Evolutionary conservation across 2,888 invertebrate species (phyloP), one percentile per base, ranked within the genome.

Genomic region (Arge pagana): DNA sequence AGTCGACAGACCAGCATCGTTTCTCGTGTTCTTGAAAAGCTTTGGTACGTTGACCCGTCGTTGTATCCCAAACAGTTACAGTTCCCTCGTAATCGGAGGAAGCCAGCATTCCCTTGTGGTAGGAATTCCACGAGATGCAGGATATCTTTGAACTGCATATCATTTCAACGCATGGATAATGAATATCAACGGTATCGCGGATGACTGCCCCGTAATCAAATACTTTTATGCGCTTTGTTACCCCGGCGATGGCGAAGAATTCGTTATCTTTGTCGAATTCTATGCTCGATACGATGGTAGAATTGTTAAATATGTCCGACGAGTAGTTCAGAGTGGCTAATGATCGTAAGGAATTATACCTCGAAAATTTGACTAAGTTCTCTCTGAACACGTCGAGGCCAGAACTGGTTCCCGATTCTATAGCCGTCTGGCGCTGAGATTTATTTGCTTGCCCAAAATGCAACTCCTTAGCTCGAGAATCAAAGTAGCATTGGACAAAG

Each of bases 261-360:
- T 96, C 95, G 73, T 92, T 90, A 77, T 96, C 96, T 76, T 94
- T 92, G 74, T 96, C 96, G 79, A 96, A 96, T 77, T 96, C 96
- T 62, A 96, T 95, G 65, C 94, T 94, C 18, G 90, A 90, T 4
- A 91, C 91, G 59, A 92, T 91, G 4, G 89, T 91, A 3, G 89
- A 90, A 70, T 88, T 89, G 72, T 90, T 91, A 72, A 91, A 90
- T 48, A 93, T 85, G 75, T 96, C 96, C 67, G 87, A 89, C 57
- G 93, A 91, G 77, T 96, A 96, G 61, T 91, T 91, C 3, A 96
- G 80, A 4, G 93, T 93, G 3, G 95, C 93, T 5, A 96, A 79
- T 13, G 90, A 87, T 8, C 90, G 81, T 58, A 96, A 80, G 11
- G 86, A 84, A 60, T 85, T 87, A 73, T 88, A 93, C 37, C 88